Percentiles rank a stretch among this genome's conserved stretches.
Evolutionary conservation across 2,113 vertebrate genomes (phyloP).

Genomic region (Crocuta crocuta): DNA sequence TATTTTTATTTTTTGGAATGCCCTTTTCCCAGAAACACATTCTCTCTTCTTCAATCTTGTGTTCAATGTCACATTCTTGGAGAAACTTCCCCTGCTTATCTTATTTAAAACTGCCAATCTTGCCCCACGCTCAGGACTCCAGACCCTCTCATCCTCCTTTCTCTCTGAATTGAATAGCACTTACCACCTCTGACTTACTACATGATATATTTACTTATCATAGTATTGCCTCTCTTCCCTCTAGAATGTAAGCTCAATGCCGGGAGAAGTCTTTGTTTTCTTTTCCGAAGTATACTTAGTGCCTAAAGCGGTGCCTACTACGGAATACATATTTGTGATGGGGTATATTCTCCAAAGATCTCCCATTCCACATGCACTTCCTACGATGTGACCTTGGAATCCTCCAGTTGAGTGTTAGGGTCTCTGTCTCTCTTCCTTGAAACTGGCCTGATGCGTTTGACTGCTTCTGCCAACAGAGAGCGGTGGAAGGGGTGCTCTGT

Average conservation of each 20-base stretch:
- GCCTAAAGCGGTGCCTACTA: background rate
- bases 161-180: background rate
- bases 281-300: background rate
- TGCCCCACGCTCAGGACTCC: background rate
- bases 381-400: background rate
- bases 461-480: background rate
- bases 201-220: background rate
- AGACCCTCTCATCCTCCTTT: background rate
- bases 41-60: background rate
- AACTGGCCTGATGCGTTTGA: background rate
- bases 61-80: background rate
- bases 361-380: background rate
- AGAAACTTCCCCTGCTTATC: background rate
- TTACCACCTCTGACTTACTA: background rate
- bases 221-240: background rate
- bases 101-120: background rate
- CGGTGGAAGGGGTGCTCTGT: background rate
- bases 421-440: background rate
- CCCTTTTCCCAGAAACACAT: background rate
- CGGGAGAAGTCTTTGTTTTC: background rate
- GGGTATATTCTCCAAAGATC: background rate
- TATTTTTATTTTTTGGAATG: background rate
- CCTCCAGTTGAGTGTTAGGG: background rate
- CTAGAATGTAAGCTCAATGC: background rate
- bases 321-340: background rate